These are phyloP conservation scores for Sebastes fasciatus DNA, from an alignment of 2,113 vertebrate species.

Conservation along the genomic window DNA sequence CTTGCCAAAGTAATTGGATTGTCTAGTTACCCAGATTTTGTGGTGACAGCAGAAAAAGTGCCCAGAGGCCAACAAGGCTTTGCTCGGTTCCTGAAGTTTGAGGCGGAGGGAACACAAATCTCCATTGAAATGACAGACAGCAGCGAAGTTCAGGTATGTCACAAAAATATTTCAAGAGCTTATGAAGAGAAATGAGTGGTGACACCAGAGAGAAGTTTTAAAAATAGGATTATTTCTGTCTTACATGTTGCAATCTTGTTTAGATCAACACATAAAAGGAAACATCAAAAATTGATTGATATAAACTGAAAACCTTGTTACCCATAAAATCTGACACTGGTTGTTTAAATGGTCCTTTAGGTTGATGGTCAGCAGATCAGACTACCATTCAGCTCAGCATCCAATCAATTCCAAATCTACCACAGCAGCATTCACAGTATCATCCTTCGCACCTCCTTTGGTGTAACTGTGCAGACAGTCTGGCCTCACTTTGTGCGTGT, in stretches of 20 bases:
- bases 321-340: no score
- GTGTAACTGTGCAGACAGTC: slow-evolving; percentile 71
- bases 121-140: slow-evolving; percentile 49
- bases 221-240: no score
- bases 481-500: slow-evolving; percentile 71
- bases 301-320: no score
- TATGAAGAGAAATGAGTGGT: no score
- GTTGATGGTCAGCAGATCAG: slow-evolving; percentile 68
- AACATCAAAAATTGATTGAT: no score
- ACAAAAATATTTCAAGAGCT: no score
- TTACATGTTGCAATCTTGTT: no score
- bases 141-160: slow-evolving; percentile 54
- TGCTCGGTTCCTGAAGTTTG: slow-evolving; percentile 47
- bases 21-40: slow-evolving; percentile 48
- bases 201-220: no score
- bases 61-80: slow-evolving; percentile 54
- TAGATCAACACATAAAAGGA: no score
- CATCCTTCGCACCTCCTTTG: slow-evolving; percentile 71
- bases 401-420: slow-evolving; percentile 51
- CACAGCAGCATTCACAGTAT: slow-evolving; percentile 65
- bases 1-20: slow-evolving; percentile 63
- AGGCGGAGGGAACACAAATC: slow-evolving; percentile 55
- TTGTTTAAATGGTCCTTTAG: slow-evolving; percentile 36
- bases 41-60: slow-evolving; percentile 64
- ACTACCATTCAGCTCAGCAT: slow-evolving; percentile 50